These are phyloP conservation scores for Henricia sp. DNA, from an alignment of 53 echinoderm and acorn worm genomes.

Conservation along the genomic window DNA sequence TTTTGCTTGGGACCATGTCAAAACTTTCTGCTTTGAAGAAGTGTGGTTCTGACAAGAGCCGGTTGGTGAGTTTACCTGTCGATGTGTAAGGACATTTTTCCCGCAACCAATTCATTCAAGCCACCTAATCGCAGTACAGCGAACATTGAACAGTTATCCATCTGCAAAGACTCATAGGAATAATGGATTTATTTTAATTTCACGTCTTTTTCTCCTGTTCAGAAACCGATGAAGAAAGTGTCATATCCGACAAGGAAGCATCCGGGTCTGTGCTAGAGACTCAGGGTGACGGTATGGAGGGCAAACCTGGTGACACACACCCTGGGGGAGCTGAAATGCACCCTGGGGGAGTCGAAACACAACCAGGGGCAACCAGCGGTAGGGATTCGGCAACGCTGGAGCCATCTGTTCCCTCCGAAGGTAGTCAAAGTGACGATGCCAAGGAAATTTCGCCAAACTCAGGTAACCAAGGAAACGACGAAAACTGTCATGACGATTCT, in stretches of 20 bases:
- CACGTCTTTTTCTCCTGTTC: background rate
- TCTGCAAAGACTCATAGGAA: background rate
- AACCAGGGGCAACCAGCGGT: background rate
- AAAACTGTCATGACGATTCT: conserved; percentile 47
- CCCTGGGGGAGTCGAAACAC: no score
- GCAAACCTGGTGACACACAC: background rate
- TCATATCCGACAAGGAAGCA: conserved; percentile 18
- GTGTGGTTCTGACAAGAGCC: no score
- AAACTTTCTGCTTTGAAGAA: no score
- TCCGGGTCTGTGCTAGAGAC: background rate
- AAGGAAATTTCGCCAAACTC: background rate
- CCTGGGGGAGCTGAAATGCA: background rate
- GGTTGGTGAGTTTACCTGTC: no score
- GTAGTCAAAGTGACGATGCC: background rate
- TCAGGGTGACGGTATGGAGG: background rate
- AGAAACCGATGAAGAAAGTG: conserved; percentile 59
- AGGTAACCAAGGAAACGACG: conserved; percentile 48
- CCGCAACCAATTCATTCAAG: no score
- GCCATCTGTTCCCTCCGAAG: background rate
- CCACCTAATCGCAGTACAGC: no score
- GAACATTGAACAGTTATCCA: no score
- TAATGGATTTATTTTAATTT: background rate
- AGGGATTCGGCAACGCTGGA: background rate
- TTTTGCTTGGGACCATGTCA: no score
- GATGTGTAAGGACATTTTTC: no score